Conservation (phyloP, 1,140 invertebrate species). For the Scaptomyza montana region DNA sequence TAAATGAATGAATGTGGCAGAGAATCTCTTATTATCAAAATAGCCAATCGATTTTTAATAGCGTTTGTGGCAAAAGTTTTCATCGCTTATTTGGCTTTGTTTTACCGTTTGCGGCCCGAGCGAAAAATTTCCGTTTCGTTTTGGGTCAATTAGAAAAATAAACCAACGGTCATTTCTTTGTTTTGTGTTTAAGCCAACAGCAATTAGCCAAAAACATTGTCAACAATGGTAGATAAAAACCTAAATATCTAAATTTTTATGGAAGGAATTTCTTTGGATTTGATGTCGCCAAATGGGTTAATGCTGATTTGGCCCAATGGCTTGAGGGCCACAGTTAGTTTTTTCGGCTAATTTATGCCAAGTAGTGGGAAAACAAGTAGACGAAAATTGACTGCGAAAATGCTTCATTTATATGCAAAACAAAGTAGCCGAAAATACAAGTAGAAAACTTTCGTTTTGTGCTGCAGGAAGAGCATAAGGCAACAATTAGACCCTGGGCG, state of each 20-base stretch:
- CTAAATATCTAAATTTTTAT: conserved; percentile 22
- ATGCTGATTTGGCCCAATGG: conserved; percentile 37
- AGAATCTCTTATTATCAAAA: conserved; percentile 31
- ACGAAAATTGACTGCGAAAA: conserved; percentile 39
- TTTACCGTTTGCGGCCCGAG: conserved; percentile 57
- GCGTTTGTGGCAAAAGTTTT: conserved; percentile 19
- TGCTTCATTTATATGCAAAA: conserved; percentile 44
- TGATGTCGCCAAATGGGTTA: conserved; percentile 49
- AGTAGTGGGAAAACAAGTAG: conserved; percentile 16
- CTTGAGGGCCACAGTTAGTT: conserved; percentile 7
- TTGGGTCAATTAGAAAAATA: conserved; percentile 57
- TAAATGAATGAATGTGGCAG: too few species aligned
- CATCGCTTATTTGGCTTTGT: conserved; percentile 31
- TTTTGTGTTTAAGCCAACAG: conserved; percentile 62
- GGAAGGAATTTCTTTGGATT: conserved; percentile 11
- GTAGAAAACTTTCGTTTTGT: conserved; percentile 36
- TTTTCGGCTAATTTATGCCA: conserved; percentile 33
- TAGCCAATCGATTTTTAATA: conserved; percentile 48
- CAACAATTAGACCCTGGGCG: conserved; percentile 19
- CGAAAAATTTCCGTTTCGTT: conserved; percentile 73
- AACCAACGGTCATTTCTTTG: conserved; percentile 39
- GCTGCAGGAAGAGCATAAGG: conserved; percentile 32
- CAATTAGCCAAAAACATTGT: conserved; percentile 62
- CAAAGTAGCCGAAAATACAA: background rate
- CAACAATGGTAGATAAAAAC: conserved; percentile 49